Evolutionary conservation across 2,113 vertebrate genomes (phyloP).

Genomic region (Tenebrosternarchus preto): DNA sequence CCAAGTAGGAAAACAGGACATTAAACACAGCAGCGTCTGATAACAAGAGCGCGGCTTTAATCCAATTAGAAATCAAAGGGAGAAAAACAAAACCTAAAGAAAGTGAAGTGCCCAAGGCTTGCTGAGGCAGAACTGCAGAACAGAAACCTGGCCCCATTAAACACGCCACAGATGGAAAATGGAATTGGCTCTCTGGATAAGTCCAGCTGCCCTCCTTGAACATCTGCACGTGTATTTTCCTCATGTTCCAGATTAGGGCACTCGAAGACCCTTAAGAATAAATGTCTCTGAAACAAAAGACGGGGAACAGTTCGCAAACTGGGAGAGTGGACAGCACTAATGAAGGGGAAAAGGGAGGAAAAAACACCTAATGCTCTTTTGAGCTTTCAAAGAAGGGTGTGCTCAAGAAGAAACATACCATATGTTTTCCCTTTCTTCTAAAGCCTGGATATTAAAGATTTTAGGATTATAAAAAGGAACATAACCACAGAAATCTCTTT

Average conservation of each 20-base stretch:
- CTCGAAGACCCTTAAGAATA: neutral
- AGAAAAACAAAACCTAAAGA: conserved; percentile 46
- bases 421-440: too few relatives aligned
- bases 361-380: too few relatives aligned
- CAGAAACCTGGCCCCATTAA: neutral
- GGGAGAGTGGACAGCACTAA: neutral
- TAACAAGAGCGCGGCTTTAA: conserved; percentile 37
- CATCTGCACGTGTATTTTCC: neutral
- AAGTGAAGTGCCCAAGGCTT: conserved; percentile 51
- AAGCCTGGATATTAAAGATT: too few relatives aligned
- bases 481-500: too few relatives aligned
- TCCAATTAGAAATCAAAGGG: conserved; percentile 59
- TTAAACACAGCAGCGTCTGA: neutral
- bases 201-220: neutral
- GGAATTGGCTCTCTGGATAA: neutral
- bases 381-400: too few relatives aligned
- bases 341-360: too few relatives aligned
- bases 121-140: conserved; percentile 23
- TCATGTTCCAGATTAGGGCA: neutral
- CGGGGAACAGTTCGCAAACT: too few relatives aligned
- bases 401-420: too few relatives aligned
- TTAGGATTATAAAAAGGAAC: too few relatives aligned
- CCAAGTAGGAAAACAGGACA: neutral
- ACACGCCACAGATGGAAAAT: neutral
- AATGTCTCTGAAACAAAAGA: too few relatives aligned